Conservation (phyloP, 2,888 invertebrate species). For the Ochropleura leucogaster region DNA sequence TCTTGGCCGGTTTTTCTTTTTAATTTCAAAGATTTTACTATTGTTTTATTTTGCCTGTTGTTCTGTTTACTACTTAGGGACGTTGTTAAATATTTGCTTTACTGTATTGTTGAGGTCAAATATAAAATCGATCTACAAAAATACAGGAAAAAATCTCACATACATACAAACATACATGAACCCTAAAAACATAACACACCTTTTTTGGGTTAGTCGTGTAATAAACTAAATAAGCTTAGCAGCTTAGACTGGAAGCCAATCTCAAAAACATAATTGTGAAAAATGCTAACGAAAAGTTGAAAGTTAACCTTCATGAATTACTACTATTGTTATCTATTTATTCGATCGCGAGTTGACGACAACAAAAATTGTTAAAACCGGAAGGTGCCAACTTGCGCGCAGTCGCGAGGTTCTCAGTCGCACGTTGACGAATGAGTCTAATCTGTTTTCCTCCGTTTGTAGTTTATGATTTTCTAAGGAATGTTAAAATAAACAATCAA, state of each 20-base stretch:
- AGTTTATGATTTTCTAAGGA: slow-evolving; percentile 7
- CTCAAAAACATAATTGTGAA: background rate
- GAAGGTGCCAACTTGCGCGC: too few species aligned
- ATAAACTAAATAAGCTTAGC: too few species aligned
- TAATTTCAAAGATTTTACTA: background rate
- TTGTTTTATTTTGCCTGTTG: background rate
- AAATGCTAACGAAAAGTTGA: background rate
- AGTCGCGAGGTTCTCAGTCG: too few species aligned
- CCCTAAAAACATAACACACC: too few species aligned
- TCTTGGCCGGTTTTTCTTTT: background rate
- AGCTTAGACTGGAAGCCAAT: background rate
- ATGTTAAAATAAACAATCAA: slow-evolving; percentile 34
- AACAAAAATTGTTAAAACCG: too few species aligned
- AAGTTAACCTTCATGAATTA: background rate
- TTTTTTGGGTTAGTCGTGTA: too few species aligned
- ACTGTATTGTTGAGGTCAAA: background rate
- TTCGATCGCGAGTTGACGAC: too few species aligned
- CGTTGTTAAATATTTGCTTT: background rate
- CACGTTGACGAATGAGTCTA: too few species aligned
- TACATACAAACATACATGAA: too few species aligned
- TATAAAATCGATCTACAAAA: background rate
- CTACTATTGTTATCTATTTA: background rate
- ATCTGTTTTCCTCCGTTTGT: background rate
- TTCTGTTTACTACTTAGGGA: background rate
- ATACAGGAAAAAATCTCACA: background rate